These are phyloP conservation scores for Temnothorax ravouxi DNA, from an alignment of 2,888 invertebrate genomes.

Conservation along the genomic window DNA sequence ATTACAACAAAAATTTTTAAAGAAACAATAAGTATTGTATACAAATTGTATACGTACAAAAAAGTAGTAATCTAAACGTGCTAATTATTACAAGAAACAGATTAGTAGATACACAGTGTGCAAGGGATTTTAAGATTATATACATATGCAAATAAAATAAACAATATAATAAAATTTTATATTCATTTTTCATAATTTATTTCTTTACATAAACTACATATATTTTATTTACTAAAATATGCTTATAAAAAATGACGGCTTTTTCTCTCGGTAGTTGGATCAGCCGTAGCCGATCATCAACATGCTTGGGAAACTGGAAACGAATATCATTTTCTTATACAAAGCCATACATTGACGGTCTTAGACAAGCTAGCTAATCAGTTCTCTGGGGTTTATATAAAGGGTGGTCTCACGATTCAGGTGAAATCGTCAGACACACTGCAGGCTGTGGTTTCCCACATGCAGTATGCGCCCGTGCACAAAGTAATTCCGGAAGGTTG, in stretches of 20 bases:
- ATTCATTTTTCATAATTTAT: not conserved
- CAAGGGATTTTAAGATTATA: too few relatives aligned
- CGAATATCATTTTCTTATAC: conserved; percentile 83
- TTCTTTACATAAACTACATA: not conserved
- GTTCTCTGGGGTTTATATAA: conserved; percentile 77
- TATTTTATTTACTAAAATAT: not conserved
- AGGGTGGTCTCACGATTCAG: conserved; percentile 88
- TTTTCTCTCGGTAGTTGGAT: conserved; percentile 68
- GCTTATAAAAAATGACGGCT: not conserved
- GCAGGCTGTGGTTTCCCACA: conserved; percentile 87
- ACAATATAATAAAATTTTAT: not conserved
- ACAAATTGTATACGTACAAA: not conserved
- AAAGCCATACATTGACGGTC: conserved; percentile 88
- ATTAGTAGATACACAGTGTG: not conserved
- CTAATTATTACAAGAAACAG: not conserved
- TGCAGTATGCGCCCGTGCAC: conserved; percentile 88
- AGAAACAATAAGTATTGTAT: not conserved
- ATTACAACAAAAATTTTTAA: not conserved
- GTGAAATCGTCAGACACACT: conserved; percentile 87
- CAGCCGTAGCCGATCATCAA: conserved; percentile 55
- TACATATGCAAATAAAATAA: too few relatives aligned
- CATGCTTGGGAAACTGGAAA: conserved; percentile 82
- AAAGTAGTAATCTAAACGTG: not conserved
- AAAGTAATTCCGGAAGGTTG: conserved; percentile 85
- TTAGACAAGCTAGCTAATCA: conserved; percentile 88